These are phyloP conservation scores for Bubo bubo DNA, from an alignment of 2,113 vertebrate species.

Conservation along the genomic window DNA sequence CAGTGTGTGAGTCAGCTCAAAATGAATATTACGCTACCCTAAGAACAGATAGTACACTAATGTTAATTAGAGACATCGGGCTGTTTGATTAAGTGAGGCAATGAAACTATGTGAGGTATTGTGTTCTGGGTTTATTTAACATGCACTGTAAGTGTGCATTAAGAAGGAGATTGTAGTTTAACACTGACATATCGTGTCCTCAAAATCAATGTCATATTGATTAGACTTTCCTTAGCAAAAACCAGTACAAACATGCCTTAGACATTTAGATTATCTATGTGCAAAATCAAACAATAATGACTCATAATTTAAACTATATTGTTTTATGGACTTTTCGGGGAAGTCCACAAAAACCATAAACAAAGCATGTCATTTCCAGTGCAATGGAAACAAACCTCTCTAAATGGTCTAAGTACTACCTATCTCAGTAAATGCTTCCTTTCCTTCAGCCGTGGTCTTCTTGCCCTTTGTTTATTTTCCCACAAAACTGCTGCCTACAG, in stretches of 20 bases:
- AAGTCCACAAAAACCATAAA: constrained; percentile 15
- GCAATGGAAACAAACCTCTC: background rate
- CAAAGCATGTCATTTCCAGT: background rate
- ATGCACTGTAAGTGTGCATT: background rate
- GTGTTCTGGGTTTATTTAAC: constrained; percentile 4
- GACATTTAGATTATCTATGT: constrained; percentile 16
- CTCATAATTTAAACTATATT: background rate
- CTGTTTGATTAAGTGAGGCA: constrained; percentile 13
- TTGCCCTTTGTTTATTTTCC: background rate
- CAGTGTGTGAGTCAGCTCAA: background rate
- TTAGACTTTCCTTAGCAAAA: background rate
- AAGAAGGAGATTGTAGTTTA: constrained; percentile 14
- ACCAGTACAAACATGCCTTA: background rate
- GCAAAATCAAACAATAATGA: constrained; percentile 16
- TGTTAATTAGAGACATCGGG: background rate
- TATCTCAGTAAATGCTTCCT: background rate
- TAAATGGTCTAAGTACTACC: background rate
- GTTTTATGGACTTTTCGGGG: background rate
- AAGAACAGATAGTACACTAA: background rate
- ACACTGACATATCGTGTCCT: background rate
- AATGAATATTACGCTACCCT: background rate
- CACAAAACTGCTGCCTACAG: background rate
- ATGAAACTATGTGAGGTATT: background rate
- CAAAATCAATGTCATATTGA: constrained; percentile 41
- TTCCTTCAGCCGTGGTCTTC: background rate